These are phyloP conservation scores for Tapirus indicus DNA, from an alignment of 2,797 vertebrate genomes.

Conservation along the genomic window DNA sequence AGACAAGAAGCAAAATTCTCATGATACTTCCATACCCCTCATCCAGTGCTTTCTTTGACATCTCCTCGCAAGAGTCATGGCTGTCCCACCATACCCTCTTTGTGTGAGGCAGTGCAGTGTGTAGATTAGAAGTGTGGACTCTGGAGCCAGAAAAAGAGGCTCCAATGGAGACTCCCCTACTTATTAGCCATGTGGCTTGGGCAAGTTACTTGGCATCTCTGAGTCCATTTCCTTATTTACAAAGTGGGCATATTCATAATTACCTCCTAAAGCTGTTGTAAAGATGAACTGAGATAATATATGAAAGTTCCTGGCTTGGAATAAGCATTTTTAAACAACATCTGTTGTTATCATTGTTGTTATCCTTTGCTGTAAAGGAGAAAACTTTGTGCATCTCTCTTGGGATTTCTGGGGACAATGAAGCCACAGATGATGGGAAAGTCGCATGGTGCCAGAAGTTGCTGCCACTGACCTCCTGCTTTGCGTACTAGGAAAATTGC, in stretches of 20 bases:
- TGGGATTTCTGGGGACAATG: not conserved
- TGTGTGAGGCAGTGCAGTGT: not conserved
- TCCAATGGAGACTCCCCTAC: not conserved
- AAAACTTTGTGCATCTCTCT: not conserved
- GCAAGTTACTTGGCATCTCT: not conserved
- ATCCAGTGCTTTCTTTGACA: not conserved
- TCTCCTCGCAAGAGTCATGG: not conserved
- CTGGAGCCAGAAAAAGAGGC: not conserved
- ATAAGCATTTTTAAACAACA: not conserved
- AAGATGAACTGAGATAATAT: not conserved
- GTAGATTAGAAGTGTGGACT: not conserved
- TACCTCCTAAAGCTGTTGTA: not conserved
- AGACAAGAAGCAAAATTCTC: constrained; percentile 9
- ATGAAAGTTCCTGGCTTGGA: not conserved
- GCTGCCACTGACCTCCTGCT: not conserved
- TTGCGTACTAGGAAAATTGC: not conserved
- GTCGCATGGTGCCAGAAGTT: not conserved
- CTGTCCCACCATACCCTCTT: not conserved
- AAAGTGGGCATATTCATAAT: not conserved
- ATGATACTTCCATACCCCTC: not conserved
- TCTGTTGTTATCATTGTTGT: not conserved
- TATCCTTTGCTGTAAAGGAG: not conserved
- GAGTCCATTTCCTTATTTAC: not conserved
- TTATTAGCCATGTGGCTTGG: not conserved
- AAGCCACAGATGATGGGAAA: not conserved